A percentile compares a stretch with the other conserved stretches of the same genome.
Evolutionary conservation across 2,888 invertebrate genomes (phyloP).

Genomic region (Chymomyza caudatula): DNA sequence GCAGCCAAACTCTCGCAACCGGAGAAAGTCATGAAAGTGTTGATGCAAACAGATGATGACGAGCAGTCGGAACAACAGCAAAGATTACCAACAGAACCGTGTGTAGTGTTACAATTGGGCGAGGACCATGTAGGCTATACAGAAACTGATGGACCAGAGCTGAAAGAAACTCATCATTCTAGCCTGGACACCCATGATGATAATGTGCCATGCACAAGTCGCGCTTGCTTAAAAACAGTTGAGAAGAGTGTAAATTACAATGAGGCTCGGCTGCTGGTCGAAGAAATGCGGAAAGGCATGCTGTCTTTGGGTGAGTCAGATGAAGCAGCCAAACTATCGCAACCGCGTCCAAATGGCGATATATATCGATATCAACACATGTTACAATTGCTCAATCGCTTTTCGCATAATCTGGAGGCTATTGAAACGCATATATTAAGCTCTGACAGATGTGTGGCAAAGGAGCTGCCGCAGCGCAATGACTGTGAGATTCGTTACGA

Average conservation of each 20-base stretch:
- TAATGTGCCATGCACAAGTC: conserved; percentile 17
- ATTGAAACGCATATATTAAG: conserved; percentile 35
- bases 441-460: neutral
- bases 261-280: too few relatives aligned
- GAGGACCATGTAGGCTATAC: conserved; percentile 46
- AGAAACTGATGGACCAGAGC: conserved; percentile 32
- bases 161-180: neutral
- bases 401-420: conserved; percentile 57
- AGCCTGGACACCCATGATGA: neutral
- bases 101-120: conserved; percentile 24
- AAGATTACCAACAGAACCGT: neutral
- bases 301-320: neutral
- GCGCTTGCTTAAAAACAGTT: neutral
- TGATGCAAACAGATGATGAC: neutral
- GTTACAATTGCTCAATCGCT: conserved; percentile 55
- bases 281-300: conserved; percentile 19
- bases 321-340: neutral
- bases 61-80: neutral
- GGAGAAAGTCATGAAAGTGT: too few relatives aligned
- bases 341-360: neutral
- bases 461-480: neutral
- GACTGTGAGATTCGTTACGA: neutral
- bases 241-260: neutral
- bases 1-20: neutral
- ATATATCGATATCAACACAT: conserved; percentile 50